Percentiles rank a stretch among this genome's conserved stretches.
phyloP scores from a whole-genome alignment of 53 echinoderm and acorn worm genomes.

The Temnopleurus reevesii region DNA sequence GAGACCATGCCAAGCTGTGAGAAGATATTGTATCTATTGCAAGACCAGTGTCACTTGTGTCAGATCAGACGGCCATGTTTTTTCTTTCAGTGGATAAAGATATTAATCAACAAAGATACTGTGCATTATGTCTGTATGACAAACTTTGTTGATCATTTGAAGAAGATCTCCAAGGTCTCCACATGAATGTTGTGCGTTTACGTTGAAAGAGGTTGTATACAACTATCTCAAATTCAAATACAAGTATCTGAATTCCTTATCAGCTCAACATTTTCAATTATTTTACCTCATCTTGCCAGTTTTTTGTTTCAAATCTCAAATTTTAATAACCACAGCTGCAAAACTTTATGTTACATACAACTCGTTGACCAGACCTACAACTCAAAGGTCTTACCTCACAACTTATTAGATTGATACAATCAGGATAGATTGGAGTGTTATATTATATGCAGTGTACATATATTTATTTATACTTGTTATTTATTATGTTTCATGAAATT shows the following conservation, averaged over 20 bases:
- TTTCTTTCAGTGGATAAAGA: background rate
- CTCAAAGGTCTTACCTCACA: background rate
- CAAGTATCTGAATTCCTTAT: background rate
- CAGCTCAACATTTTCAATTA: background rate
- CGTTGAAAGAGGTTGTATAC: too few relatives aligned
- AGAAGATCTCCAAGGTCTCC: too few relatives aligned
- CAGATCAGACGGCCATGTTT: background rate
- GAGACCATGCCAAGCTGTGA: background rate
- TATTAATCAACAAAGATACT: too few relatives aligned
- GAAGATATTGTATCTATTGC: background rate
- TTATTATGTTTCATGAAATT: conserved; percentile 3
- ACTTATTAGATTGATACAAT: background rate
- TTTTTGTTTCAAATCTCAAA: background rate
- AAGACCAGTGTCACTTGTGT: background rate
- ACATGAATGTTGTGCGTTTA: too few relatives aligned
- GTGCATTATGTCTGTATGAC: too few relatives aligned
- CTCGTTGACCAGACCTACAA: background rate
- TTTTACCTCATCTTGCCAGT: conserved; percentile 7
- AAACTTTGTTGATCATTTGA: too few relatives aligned
- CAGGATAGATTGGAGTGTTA: background rate
- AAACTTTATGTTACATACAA: background rate
- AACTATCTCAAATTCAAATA: too few relatives aligned
- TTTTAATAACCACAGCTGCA: background rate
- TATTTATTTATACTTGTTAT: conserved; percentile 16
- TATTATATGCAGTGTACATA: conserved; percentile 22